Evolutionary conservation across 1,140 invertebrate genomes (phyloP), one percentile per base, ranked within the genome.

Genomic region (Popillia japonica): DNA sequence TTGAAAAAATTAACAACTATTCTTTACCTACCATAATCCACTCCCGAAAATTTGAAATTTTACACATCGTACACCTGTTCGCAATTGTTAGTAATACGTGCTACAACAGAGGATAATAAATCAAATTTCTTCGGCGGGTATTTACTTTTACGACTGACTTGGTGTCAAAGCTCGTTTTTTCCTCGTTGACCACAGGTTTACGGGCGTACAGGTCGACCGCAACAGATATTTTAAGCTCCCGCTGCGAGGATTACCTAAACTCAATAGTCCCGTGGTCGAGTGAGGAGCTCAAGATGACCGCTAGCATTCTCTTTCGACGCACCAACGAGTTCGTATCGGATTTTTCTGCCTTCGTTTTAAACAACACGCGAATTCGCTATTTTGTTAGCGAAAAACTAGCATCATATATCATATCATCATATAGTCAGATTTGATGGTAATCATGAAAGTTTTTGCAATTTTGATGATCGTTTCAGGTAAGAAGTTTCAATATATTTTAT

Each of bases 61-160:
- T 34, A 4, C 27, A 4, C 2, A 34, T 34, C 27, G 1, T 34
- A 34, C 27, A 34, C 27, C 27, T 34, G 27, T 17, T 55, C 14
- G 6, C 48, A 55, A 17, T 55, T 55, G n/a, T 55, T 55, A 55
- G 17, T n/a, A 55, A 3, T 3, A n/a, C 17, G 17, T 55, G 17
- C 48, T 6, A 55, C 6, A 55, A 55, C 6, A 17, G 0, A 55
- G 48, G 14, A 6, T 17, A 55, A 55, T 55, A 55, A 55, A 55
- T 55, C 48, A 55, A 55, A 55, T 17, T 20, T 55, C 48, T 55
- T 55, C n/a, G 17, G 17, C 14, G 17, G 48, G 17, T 55, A 55
- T 55, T 55, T 55, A 55, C 48, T 55, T 55, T 55, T 55, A 55
- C 48, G 48, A 55, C 48, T 55, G 61, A 68, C 61, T 14, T 27